Conservation (phyloP, 2,888 invertebrate species). For the Lamellibrachia satsuma region DNA sequence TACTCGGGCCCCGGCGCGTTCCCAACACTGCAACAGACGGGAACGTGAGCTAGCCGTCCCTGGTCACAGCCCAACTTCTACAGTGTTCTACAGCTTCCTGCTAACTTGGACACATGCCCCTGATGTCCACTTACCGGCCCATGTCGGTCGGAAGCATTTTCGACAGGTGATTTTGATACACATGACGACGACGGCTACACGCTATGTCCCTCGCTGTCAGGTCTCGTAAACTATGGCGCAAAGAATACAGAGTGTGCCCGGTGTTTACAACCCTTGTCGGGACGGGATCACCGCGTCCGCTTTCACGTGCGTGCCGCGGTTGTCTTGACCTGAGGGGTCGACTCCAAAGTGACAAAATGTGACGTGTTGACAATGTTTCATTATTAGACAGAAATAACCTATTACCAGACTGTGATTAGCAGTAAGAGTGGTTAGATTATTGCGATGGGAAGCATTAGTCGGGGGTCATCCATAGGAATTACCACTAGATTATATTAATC, state of each 20-base stretch:
- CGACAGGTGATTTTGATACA: neutral
- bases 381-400: neutral
- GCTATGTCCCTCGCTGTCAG: neutral
- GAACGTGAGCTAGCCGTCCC: neutral
- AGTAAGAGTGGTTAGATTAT: neutral
- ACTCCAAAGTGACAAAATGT: neutral
- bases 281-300: conserved; percentile 12
- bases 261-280: neutral
- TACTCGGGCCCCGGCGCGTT: neutral
- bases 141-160: neutral
- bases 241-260: neutral
- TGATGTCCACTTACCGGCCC: neutral
- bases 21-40: neutral
- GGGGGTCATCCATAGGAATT: neutral
- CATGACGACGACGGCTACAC: neutral
- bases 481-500: neutral
- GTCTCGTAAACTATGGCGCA: neutral
- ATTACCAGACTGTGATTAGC: neutral
- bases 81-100: neutral
- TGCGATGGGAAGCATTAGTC: neutral
- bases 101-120: neutral
- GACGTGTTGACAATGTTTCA: neutral
- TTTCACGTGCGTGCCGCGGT: neutral
- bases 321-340: neutral
- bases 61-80: neutral